A percentile compares a stretch with the other conserved stretches of the same genome.
Conservation (phyloP, 2,888 invertebrate species). For the Callosobruchus maculatus region DNA sequence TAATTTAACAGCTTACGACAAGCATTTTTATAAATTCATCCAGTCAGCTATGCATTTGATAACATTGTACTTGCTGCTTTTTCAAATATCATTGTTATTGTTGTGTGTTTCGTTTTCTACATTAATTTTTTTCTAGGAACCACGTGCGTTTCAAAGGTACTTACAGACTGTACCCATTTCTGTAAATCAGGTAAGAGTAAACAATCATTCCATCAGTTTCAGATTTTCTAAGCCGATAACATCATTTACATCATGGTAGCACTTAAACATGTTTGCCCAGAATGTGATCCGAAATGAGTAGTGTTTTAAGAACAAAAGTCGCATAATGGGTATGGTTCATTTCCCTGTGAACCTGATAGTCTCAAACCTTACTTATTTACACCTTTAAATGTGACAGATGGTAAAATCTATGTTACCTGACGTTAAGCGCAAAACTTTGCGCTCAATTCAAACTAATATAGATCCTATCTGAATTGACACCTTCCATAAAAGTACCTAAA, state of each 20-base stretch:
- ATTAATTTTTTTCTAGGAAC: slow-evolving; percentile 21
- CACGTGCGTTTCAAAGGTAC: slow-evolving; percentile 16
- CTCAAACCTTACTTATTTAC: no score
- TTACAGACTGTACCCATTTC: slow-evolving; percentile 15
- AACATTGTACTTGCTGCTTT: not conserved
- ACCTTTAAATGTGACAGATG: no score
- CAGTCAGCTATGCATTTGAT: no score
- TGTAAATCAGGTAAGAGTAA: slow-evolving; percentile 20
- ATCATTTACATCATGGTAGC: not conserved
- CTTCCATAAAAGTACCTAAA: no score
- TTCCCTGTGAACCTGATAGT: no score
- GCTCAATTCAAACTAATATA: no score
- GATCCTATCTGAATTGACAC: no score
- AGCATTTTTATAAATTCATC: no score
- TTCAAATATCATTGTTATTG: not conserved
- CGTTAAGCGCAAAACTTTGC: no score
- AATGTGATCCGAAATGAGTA: not conserved
- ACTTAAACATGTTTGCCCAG: not conserved
- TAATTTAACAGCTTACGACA: no score
- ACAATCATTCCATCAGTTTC: slow-evolving; percentile 2
- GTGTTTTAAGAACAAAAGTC: not conserved
- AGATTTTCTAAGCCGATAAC: not conserved
- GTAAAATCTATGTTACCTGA: no score
- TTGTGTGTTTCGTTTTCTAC: not conserved
- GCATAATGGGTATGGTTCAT: not conserved